phyloP scores from a whole-genome alignment of 2,113 vertebrate genomes.

The Hippocampus zosterae region DNA sequence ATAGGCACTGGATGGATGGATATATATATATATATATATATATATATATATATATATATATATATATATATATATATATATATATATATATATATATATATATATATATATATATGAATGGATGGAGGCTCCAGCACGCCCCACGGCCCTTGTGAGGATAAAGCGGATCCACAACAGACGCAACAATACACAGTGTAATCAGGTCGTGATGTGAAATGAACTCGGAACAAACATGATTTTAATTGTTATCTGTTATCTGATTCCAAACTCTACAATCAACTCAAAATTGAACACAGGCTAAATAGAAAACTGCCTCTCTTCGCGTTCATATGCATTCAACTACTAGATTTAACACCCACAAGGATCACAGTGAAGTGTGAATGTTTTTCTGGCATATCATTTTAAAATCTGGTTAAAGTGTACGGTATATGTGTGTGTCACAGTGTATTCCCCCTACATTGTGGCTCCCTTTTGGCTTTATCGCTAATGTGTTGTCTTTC shows the following conservation, averaged over 20 bases:
- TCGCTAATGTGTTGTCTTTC: conserved; percentile 73
- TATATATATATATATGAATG: no score
- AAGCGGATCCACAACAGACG: no score
- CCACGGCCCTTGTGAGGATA: no score
- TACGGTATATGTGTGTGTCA: conserved; percentile 54
- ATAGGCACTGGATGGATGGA: no score
- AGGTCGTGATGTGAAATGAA: not conserved
- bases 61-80: no score
- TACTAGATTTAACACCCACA: not conserved
- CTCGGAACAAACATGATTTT: not conserved
- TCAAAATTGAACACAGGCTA: not conserved
- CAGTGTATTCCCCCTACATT: conserved; percentile 58
- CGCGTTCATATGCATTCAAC: not conserved
- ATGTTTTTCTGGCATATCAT: conserved; percentile 8
- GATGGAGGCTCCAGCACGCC: no score
- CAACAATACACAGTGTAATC: no score
- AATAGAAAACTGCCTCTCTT: not conserved
- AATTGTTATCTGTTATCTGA: no score
- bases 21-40: no score
- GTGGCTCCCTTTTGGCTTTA: conserved; percentile 61
- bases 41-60: no score
- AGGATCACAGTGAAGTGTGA: conserved; percentile 1
- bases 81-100: no score
- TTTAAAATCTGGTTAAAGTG: conserved; percentile 19
- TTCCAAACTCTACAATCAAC: not conserved